Base-by-base conservation (phyloP, 2,888 invertebrate genomes). In the Chironomus tentans region DNA sequence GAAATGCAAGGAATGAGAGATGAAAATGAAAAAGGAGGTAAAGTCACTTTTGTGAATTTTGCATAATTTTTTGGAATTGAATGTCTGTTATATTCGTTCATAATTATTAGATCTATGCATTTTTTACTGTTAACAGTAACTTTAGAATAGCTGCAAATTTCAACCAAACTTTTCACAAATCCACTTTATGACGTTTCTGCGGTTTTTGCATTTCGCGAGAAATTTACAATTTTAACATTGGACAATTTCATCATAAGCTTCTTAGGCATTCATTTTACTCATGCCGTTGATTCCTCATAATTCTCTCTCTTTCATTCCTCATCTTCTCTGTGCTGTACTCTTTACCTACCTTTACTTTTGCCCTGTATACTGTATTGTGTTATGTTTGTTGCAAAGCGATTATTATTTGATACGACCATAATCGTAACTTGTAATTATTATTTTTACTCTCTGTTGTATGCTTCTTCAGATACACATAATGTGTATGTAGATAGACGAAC, bases 361-460 rank as follows among this genome's bases (percentile, higher is more conserved):
- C 38, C 38, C 2, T 10, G 38, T 38, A 38, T 38, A 38, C 38
- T 38, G 38, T 38, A 38, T 38, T 38, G 38, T 38, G 10, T 38
- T 38, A 2, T 56, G 15, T 56, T 38, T 56, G 18, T 56, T 56
- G 62, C 18, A 18, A 71, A 71, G 71, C 38, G 71, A 61, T 73
- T 50, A 73, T 73, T 73, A 73, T 65, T 65, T 65, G 56, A 28
- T 68, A 38, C 68, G 68, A 46, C 68, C 65, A 65, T 24, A 24
- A 65, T 21, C 65, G 65, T 65, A 56, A 61, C 56, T 71, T 71
- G n/a, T 71, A 71, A 71, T 71, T 71, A 71, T 71, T 71, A 56
- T n/a, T 22, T 24, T 5, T 24, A 3, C 65, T 56, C 56, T 56
- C 18, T 56, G 56, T 50, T 18, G 15, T 70, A 47, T 22, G 70